Evolutionary conservation across 2,888 invertebrate genomes (phyloP), one percentile per base, ranked within the genome.

Genomic region (Coremacera marginata): DNA sequence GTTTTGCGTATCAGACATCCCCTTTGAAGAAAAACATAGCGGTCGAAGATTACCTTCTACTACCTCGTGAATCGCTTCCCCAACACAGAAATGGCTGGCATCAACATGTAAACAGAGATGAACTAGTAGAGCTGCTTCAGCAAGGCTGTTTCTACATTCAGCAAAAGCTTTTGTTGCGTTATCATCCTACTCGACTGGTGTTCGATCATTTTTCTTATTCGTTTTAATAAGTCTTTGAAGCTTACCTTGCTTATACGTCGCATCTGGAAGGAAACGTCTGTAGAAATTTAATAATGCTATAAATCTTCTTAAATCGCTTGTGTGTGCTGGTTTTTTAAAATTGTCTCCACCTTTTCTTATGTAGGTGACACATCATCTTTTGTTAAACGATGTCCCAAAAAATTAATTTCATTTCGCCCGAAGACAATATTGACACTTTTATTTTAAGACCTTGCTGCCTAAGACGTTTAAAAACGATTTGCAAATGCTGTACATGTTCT

Each of bases 391-490:
- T 79, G 77, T 3, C 81, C 79, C 0, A 81, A 62, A 75, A 80
- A 80, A 25, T 75, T 62, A 4, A 81, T 52, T 51, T 81, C 71
- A 0, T 22, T 11, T 57, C 75, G 49, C 8, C 74, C 81, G 62
- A 80, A 80, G 11, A 60, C 76, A 51, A 83, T 68, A 83, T 84
- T 9, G 70, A 72, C 5, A 80, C 51, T 25, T 84, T 85, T 25
- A 84, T 82, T 27, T 70, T 72, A 0, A 86, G 34, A 3, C 82
- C 82, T n/a, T 80, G 76, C 34, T 85, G 72, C 2, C 70, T 63
- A 5, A 86, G 70, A 19, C 83, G 75, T 37, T 82, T 67, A 22
- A 85, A 80, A 27, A 85, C 79, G 7, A 31, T 72, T 5, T 60
- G 19, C 9, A 83, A 65, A 34, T 82, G 78, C 2, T 65, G 34